Conservation (phyloP, 2,888 invertebrate species). For the Sinhomidia bicolor region DNA sequence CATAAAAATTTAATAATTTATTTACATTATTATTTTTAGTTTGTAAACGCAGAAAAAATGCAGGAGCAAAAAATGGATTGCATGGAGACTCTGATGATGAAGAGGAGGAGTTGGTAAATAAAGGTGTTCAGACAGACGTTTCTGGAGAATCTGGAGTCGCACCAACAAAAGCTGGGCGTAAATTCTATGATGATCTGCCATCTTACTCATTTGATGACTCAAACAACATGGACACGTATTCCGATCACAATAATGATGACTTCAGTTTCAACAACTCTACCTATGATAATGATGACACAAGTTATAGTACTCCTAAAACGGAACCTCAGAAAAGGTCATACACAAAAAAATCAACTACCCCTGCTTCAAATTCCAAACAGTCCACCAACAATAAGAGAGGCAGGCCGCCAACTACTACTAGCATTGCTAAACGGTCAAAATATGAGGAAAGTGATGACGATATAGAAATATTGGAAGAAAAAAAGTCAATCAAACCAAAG, state of each 20-base stretch:
- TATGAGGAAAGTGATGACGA: constrained; percentile 69
- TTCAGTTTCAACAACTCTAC: constrained; percentile 54
- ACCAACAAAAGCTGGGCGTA: constrained; percentile 62
- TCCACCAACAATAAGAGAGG: constrained; percentile 30
- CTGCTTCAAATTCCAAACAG: constrained; percentile 20
- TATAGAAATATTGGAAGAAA: constrained; percentile 67
- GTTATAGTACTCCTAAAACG: constrained; percentile 46
- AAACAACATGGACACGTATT: constrained; percentile 69
- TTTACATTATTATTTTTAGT: constrained; percentile 42
- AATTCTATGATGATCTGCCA: constrained; percentile 52
- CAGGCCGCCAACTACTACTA: not conserved
- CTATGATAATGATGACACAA: constrained; percentile 62
- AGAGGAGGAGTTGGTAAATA: constrained; percentile 65
- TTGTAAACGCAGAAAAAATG: constrained; percentile 60
- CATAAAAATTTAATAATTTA: not conserved
- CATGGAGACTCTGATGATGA: constrained; percentile 61
- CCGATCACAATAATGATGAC: constrained; percentile 70
- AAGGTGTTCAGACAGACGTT: constrained; percentile 65
- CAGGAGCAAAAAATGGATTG: constrained; percentile 54
- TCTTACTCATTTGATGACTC: constrained; percentile 57
- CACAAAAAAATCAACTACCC: constrained; percentile 42
- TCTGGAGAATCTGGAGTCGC: constrained; percentile 57
- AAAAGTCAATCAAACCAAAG: constrained; percentile 61
- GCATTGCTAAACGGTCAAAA: constrained; percentile 45
- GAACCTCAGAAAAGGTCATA: constrained; percentile 23